Percentiles rank a stretch among this genome's conserved stretches.
phyloP scores from a whole-genome alignment of 2,113 vertebrate species.

The Alaudala cheleensis region DNA sequence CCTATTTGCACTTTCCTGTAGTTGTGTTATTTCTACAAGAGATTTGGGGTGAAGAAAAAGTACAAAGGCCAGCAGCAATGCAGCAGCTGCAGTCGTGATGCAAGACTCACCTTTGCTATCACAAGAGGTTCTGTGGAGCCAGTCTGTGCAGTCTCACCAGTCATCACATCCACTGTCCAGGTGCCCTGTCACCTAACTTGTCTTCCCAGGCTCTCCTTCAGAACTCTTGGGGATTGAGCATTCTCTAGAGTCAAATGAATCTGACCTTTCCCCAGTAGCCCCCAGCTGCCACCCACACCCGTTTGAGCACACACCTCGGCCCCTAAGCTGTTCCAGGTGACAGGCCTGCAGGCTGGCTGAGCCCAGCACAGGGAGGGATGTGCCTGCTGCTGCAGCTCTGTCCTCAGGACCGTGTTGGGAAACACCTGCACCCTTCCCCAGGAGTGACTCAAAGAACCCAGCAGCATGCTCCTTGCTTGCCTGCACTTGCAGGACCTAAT shows the following conservation, averaged over 20 bases:
- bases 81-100: background rate
- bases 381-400: background rate
- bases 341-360: background rate
- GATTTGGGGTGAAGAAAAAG: background rate
- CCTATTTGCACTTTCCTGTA: background rate
- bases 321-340: fast-evolving
- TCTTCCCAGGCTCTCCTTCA: background rate
- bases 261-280: background rate
- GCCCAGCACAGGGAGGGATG: background rate
- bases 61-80: background rate
- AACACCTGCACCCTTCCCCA: background rate
- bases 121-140: background rate
- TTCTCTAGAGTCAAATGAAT: background rate
- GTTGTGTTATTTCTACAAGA: background rate
- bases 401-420: background rate
- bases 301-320: background rate
- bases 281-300: background rate
- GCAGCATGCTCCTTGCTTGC: background rate
- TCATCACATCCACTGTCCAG: fast-evolving
- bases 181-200: background rate
- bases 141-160: fast-evolving
- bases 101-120: background rate
- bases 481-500: background rate
- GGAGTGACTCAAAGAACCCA: background rate
- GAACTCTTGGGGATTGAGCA: fast-evolving